These are phyloP conservation scores for Pheucticus melanocephalus DNA, from an alignment of 2,113 vertebrate genomes.

Conservation along the genomic window DNA sequence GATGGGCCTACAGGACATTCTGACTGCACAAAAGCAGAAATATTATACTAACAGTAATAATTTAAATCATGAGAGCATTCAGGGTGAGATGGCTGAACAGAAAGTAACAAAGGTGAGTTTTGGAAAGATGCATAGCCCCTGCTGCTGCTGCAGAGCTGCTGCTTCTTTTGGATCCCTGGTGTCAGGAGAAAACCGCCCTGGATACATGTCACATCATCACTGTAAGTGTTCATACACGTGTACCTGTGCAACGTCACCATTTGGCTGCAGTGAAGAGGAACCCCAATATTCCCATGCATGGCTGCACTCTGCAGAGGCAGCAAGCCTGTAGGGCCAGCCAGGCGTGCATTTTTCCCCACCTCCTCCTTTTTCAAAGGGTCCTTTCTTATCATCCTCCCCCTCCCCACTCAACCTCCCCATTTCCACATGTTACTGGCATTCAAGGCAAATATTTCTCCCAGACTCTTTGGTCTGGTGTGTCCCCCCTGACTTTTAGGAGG, in stretches of 20 bases:
- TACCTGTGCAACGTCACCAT: not conserved
- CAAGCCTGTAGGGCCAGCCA: not conserved
- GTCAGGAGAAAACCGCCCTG: not conserved
- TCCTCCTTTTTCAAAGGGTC: slow-evolving; percentile 52
- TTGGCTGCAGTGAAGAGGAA: not conserved
- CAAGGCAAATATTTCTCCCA: slow-evolving; percentile 67
- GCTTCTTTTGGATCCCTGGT: accelerated
- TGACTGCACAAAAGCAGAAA: not conserved
- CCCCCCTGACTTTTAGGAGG: slow-evolving; percentile 32
- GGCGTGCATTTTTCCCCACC: not conserved
- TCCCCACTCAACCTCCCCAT: not conserved
- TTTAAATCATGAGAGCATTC: not conserved
- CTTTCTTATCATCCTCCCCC: slow-evolving; percentile 21
- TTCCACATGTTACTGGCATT: slow-evolving; percentile 47
- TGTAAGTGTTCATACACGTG: not conserved
- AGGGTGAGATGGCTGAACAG: not conserved
- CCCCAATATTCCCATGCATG: too few relatives aligned
- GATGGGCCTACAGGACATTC: not conserved
- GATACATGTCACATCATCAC: not conserved
- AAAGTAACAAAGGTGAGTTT: not conserved
- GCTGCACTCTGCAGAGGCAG: not conserved
- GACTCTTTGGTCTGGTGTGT: slow-evolving; percentile 20
- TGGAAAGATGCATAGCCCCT: accelerated
- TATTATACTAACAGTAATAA: not conserved
- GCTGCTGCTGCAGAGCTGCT: not conserved